A percentile compares a stretch with the other conserved stretches of the same genome.
phyloP scores from a whole-genome alignment of 37 sponge, comb jelly and placozoan genomes.

The Spongia lamella region DNA sequence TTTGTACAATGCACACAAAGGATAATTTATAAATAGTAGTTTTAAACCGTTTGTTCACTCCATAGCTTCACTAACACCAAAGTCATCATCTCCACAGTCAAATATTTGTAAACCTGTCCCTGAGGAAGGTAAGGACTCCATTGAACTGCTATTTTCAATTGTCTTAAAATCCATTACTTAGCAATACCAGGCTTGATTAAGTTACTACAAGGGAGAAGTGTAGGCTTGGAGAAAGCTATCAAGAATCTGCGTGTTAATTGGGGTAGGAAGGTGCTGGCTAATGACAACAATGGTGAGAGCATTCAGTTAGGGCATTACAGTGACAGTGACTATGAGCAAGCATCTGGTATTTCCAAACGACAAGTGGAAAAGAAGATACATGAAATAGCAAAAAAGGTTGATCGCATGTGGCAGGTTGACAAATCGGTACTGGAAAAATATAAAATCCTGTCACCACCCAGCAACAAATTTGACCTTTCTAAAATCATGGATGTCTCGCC shows the following conservation, averaged over 20 bases:
- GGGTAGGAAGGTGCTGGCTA: slow-evolving; percentile 42
- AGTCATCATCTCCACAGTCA: not conserved
- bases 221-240: slow-evolving; percentile 62
- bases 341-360: slow-evolving; percentile 75
- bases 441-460: too few species aligned
- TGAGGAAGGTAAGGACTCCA: slow-evolving; percentile 51
- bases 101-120: slow-evolving; percentile 38
- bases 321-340: slow-evolving; percentile 21
- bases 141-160: not conserved
- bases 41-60: too few species aligned
- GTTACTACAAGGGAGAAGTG: slow-evolving; percentile 70
- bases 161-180: slow-evolving; percentile 2
- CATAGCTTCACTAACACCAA: too few species aligned
- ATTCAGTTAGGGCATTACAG: too few species aligned
- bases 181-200: slow-evolving; percentile 84
- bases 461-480: too few species aligned
- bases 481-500: too few species aligned
- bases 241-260: slow-evolving; percentile 70
- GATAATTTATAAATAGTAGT: too few species aligned
- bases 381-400: slow-evolving; percentile 70
- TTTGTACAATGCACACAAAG: too few species aligned
- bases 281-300: too few species aligned
- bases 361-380: slow-evolving; percentile 75
- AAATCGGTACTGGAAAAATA: slow-evolving; percentile 46
- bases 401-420: slow-evolving; percentile 62